Base-by-base conservation (phyloP, 2,113 vertebrate genomes). In the Sula dactylatra region DNA sequence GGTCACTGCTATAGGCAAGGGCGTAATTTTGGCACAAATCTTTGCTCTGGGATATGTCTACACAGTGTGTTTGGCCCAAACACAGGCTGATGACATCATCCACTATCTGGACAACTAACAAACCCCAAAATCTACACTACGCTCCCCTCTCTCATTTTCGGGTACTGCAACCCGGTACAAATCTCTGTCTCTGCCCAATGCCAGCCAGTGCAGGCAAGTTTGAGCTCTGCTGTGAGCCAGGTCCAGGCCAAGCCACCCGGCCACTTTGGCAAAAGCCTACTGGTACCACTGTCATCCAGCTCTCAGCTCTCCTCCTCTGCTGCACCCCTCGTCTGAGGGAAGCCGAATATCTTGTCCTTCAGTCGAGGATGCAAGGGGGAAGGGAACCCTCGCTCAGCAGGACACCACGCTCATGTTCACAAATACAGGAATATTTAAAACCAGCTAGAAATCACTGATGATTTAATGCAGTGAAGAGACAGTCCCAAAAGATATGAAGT, bases 311-410 rank as follows among this genome's bases (percentile, higher is more conserved):
- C 38, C 31, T 56, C 31, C 44, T 70, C 55, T 34, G 22, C 81
- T 34, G 67, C 32, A 56, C 7, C 11, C 32, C 58, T 44, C 9
- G 16, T 10, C 52, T 14, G 4, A 61, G n/a, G 13, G 21, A 66
- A 69, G 27, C 32, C 4, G 0, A 17, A 54, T 42, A 52, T 36
- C 27, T 36, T 21, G 20, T 17, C 31, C 49, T 40, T 65, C 24
- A 32, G 9, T 16, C 1, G 1, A 52, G 44, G 38, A n/a, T 0
- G 0, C 27, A 45, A 36, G 20, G 36, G 3, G 17, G 38, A 40
- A 86, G 12, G 49, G 38, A 50, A 38, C 6, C 20, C 17, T 45
- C 2, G 2, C 16, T 16, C 14, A 21, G 38, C 2, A 27, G 17
- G 42, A 66, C 21, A 52, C 26, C 34, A 36, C 2, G 1, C 12